Percentiles rank a stretch among this genome's conserved stretches.
Evolutionary conservation across 2,113 vertebrate genomes (phyloP).

Genomic region (Stigmatopora argus): DNA sequence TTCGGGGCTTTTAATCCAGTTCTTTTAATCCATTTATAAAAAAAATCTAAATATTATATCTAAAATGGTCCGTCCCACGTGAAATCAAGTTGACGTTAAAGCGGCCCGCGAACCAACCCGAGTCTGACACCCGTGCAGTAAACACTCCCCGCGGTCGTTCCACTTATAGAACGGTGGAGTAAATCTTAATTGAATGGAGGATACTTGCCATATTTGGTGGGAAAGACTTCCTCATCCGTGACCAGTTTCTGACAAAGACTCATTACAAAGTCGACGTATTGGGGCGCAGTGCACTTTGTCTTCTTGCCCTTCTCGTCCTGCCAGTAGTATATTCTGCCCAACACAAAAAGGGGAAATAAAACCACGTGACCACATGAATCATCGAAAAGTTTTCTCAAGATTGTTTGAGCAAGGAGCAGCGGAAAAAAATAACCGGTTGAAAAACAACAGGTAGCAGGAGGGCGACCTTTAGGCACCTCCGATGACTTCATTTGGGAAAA

Average conservation of each 20-base stretch:
- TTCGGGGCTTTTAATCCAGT: too few species aligned
- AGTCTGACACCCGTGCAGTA: too few species aligned
- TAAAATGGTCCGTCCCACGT: too few species aligned
- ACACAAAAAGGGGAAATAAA: constrained; percentile 1
- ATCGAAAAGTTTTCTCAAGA: constrained; percentile 1
- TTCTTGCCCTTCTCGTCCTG: constrained; percentile 98
- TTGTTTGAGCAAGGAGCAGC: constrained; percentile 2
- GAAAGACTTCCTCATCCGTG: constrained; percentile 96
- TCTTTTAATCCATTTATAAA: too few species aligned
- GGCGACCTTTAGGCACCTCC: neutral
- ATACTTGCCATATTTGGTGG: constrained; percentile 91
- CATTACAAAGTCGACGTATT: constrained; percentile 98
- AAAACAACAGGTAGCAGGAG: neutral
- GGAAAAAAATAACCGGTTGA: neutral
- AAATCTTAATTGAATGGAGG: neutral
- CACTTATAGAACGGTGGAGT: too few species aligned
- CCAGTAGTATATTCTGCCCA: constrained; percentile 94
- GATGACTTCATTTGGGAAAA: constrained; percentile 26
- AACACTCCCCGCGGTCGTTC: too few species aligned
- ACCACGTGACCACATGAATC: constrained; percentile 6
- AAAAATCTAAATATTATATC: too few species aligned
- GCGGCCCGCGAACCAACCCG: too few species aligned
- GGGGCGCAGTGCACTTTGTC: constrained; percentile 95
- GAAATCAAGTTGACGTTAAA: too few species aligned
- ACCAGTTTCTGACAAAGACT: constrained; percentile 96